Evolutionary conservation across 2,888 invertebrate species (phyloP).

Genomic region (Platerodrilus igneus): DNA sequence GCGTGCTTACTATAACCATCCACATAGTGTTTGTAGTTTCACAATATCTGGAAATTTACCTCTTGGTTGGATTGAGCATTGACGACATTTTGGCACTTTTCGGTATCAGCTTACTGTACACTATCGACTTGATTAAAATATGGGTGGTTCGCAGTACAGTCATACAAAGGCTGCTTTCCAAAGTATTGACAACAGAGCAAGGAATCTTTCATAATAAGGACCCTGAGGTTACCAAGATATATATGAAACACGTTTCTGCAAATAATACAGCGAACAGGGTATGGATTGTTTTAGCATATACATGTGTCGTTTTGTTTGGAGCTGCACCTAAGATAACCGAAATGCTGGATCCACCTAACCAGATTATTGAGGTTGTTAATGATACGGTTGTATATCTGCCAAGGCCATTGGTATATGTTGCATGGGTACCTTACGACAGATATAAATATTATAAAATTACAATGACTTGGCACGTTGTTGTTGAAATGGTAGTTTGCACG

Average conservation of each 20-base stretch:
- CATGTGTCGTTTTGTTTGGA: background rate
- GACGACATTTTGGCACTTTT: constrained; percentile 1
- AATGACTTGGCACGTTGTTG: constrained; percentile 18
- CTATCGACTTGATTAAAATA: constrained; percentile 1
- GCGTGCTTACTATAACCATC: background rate
- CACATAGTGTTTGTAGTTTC: background rate
- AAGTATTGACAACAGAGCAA: constrained; percentile 4
- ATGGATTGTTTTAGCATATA: background rate
- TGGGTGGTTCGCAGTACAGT: background rate
- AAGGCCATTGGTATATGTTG: constrained; percentile 7
- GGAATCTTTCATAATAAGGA: background rate
- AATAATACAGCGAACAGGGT: background rate
- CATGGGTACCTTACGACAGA: constrained; percentile 31
- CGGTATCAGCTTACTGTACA: background rate
- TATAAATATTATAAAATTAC: constrained; percentile 21
- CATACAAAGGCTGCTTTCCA: background rate
- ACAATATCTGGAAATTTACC: background rate
- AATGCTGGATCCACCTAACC: background rate
- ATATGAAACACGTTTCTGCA: background rate
- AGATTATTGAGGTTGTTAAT: background rate
- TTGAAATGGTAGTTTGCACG: constrained; percentile 18
- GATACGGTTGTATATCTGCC: background rate
- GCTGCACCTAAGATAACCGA: background rate
- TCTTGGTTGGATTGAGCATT: background rate
- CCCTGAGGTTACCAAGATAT: background rate